Evolutionary conservation across 2,888 invertebrate genomes (phyloP).

Genomic region (Drosophila niveifrons): DNA sequence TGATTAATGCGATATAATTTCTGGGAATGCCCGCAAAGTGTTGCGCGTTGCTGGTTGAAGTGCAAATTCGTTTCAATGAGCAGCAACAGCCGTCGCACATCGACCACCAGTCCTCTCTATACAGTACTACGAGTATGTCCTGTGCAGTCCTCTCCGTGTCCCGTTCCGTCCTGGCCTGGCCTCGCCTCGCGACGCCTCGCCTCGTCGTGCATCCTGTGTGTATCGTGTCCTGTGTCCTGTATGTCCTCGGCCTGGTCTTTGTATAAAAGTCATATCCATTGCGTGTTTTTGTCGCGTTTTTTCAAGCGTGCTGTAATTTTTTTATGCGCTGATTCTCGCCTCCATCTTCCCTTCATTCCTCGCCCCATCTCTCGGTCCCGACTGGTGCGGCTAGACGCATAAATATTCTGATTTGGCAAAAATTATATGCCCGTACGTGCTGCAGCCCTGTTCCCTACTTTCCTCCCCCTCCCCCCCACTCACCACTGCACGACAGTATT

Average conservation of each 20-base stretch:
- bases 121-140: conserved; percentile 21
- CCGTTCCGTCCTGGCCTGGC: conserved; percentile 18
- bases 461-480: background rate
- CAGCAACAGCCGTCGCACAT: conserved; percentile 33
- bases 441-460: conserved; percentile 35
- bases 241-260: conserved; percentile 53
- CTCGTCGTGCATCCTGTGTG: conserved; percentile 31
- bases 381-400: conserved; percentile 77
- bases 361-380: conserved; percentile 15
- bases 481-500: background rate
- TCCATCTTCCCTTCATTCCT: conserved; percentile 8
- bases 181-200: too few relatives aligned
- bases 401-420: conserved; percentile 83
- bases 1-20: background rate
- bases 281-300: conserved; percentile 79
- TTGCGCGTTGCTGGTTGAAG: conserved; percentile 23
- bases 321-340: conserved; percentile 61
- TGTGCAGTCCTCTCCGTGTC: background rate
- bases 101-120: conserved; percentile 13
- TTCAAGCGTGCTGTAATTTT: conserved; percentile 79
- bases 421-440: conserved; percentile 81
- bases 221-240: conserved; percentile 16
- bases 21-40: conserved; percentile 5
- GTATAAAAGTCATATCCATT: conserved; percentile 80
- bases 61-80: conserved; percentile 74